phyloP scores from a whole-genome alignment of 2,888 invertebrate genomes.

The Lacanobia oleracea region DNA sequence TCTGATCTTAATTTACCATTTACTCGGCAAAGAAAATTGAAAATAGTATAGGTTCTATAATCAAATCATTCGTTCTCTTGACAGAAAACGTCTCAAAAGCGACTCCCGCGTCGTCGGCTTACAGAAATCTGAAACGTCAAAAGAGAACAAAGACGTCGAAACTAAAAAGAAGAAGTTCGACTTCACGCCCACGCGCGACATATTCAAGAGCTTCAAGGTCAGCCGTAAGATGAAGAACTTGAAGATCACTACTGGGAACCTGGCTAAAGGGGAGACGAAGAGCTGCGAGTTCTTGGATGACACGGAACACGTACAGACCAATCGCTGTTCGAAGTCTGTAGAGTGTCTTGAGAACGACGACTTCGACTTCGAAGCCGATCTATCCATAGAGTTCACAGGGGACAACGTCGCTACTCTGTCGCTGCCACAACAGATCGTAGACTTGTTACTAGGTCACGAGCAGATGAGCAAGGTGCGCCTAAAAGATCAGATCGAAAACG shows the following conservation, averaged over 20 bases:
- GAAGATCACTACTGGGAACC: constrained; percentile 75
- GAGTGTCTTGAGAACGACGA: constrained; percentile 82
- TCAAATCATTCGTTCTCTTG: background rate
- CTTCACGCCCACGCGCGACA: constrained; percentile 86
- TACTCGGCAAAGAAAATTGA: no score
- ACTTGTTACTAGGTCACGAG: constrained; percentile 80
- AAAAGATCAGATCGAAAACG: constrained; percentile 76
- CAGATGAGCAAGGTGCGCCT: constrained; percentile 74
- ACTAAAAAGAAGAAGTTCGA: constrained; percentile 88
- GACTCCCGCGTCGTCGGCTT: constrained; percentile 83
- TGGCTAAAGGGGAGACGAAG: constrained; percentile 83
- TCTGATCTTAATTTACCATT: no score
- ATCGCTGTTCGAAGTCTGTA: constrained; percentile 85
- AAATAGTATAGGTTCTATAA: background rate
- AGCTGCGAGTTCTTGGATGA: constrained; percentile 88
- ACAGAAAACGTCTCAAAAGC: constrained; percentile 88
- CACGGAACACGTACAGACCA: constrained; percentile 75
- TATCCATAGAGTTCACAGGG: constrained; percentile 80
- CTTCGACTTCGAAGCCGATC: constrained; percentile 76
- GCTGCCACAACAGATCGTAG: constrained; percentile 83
- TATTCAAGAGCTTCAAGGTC: constrained; percentile 87
- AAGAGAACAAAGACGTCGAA: constrained; percentile 82
- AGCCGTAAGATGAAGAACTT: constrained; percentile 84
- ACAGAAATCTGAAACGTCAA: constrained; percentile 82
- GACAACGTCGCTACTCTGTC: constrained; percentile 77